Conservation (phyloP, 2,113 vertebrate genomes). For the Festucalex cinctus region DNA sequence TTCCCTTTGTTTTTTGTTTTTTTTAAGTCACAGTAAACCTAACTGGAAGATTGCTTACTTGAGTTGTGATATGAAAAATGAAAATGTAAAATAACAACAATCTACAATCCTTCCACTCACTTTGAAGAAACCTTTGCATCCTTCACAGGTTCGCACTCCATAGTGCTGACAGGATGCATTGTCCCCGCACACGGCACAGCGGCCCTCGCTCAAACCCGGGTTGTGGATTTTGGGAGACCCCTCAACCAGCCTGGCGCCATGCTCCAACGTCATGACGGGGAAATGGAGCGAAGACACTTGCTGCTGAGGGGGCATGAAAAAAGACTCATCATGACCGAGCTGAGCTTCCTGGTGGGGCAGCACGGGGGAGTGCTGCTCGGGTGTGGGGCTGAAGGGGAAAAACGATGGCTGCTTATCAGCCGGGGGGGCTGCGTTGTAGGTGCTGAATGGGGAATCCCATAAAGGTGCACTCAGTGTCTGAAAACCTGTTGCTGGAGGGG, state of each 20-base stretch:
- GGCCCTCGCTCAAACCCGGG: slow-evolving; percentile 74
- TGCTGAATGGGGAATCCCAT: slow-evolving; percentile 85
- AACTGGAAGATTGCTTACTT: no score
- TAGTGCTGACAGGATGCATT: slow-evolving; percentile 93
- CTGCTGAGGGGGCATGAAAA: slow-evolving; percentile 69
- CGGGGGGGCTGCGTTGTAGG: slow-evolving; percentile 72
- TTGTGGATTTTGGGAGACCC: slow-evolving; percentile 71
- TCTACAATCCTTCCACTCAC: slow-evolving; percentile 53
- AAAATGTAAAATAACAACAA: neutral
- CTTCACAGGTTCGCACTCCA: slow-evolving; percentile 90
- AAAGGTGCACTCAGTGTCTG: slow-evolving; percentile 66
- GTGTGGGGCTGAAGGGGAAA: slow-evolving; percentile 76
- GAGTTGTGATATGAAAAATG: no score
- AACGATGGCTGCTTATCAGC: slow-evolving; percentile 73
- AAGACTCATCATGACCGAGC: slow-evolving; percentile 69
- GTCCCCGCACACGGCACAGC: slow-evolving; percentile 91
- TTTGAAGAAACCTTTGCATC: slow-evolving; percentile 96
- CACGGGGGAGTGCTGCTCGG: slow-evolving; percentile 66
- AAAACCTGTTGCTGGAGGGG: slow-evolving; percentile 80
- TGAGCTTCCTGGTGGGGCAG: slow-evolving; percentile 54
- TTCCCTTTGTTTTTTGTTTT: no score
- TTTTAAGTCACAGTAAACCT: no score
- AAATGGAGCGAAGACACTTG: slow-evolving; percentile 64
- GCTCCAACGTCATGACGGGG: slow-evolving; percentile 66
- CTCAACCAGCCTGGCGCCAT: slow-evolving; percentile 64